Evolutionary conservation across 2,113 vertebrate genomes (phyloP), one percentile per base, ranked within the genome.

Genomic region (Propithecus coquereli): DNA sequence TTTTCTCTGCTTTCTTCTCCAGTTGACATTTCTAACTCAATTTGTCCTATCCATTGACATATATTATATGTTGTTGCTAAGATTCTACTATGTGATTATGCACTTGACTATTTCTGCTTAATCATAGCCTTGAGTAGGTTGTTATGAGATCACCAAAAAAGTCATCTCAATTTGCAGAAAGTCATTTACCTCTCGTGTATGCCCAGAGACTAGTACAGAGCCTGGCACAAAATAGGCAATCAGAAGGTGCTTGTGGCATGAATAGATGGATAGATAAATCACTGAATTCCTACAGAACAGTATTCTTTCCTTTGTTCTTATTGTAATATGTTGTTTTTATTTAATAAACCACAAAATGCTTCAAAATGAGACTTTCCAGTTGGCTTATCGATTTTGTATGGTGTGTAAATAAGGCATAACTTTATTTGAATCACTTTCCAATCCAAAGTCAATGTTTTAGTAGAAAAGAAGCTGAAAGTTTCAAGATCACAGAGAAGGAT

Each of bases 391-490:
- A 68, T 77, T 82, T 74, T 83, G 47, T 23, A 5, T 32, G 25
- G 23, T n/a, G 90, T 25, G 5, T 65, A 93, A 94, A 80, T 65
- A 91, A 91, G 30, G 82, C 3, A n/a, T 82, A 59, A 47, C 3
- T 82, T 96, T 47, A 86, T 65, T 90, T 90, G 20, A 54, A 45
- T 81, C 22, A 17, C 32, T 89, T 68, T 82, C 14, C 23, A 81
- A 71, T 81, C 30, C 50, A 95, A 16, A 47, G 59, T 81, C 86
- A 84, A 57, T 77, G 27, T 77, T 90, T 82, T 63, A 65, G 10
- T 81, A 89, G 68, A 66, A 96, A 97, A 79, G 54, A 95, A 68
- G 57, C 20, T 77, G 12, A 94, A 87, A 63, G 52, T 77, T 91
- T 95, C 65, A 89, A 89, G 80, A 77, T 70, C n/a, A 87, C 52